Conservation (phyloP, 2,797 vertebrate species). For the Euthynnus affinis region DNA sequence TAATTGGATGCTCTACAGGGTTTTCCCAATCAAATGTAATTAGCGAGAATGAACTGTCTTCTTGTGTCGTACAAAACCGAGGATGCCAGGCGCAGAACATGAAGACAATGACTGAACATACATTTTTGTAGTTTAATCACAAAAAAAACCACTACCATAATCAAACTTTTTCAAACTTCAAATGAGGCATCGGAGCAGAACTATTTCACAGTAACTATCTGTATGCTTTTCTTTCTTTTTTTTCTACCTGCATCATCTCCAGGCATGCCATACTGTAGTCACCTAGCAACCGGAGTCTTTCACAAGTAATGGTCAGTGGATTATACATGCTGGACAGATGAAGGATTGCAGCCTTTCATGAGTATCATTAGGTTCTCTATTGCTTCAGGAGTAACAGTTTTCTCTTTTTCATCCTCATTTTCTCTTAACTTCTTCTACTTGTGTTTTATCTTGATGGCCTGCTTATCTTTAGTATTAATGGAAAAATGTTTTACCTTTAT, state of each 20-base stretch:
- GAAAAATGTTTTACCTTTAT: neutral
- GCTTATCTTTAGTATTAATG: neutral
- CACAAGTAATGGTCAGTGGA: neutral
- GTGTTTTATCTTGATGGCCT: neutral
- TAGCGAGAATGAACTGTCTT: slow-evolving; percentile 48
- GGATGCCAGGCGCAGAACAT: neutral
- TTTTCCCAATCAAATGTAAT: slow-evolving; percentile 63
- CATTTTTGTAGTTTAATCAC: neutral
- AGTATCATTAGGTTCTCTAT: neutral
- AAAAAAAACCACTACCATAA: neutral
- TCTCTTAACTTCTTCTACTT: neutral
- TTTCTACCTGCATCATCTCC: neutral
- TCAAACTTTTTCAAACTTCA: neutral
- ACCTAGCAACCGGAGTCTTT: neutral
- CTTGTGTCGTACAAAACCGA: neutral
- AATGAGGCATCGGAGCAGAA: neutral
- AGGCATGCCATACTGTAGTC: neutral
- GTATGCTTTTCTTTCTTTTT: neutral
- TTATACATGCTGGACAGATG: neutral
- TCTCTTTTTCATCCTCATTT: neutral
- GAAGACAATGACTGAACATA: neutral
- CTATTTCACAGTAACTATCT: neutral
- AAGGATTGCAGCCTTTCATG: neutral
- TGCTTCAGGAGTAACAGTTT: too few relatives aligned
- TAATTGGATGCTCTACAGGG: slow-evolving; percentile 61